These are phyloP conservation scores for Sebastes flavidus DNA, from an alignment of 2,797 vertebrate species.

Conservation along the genomic window DNA sequence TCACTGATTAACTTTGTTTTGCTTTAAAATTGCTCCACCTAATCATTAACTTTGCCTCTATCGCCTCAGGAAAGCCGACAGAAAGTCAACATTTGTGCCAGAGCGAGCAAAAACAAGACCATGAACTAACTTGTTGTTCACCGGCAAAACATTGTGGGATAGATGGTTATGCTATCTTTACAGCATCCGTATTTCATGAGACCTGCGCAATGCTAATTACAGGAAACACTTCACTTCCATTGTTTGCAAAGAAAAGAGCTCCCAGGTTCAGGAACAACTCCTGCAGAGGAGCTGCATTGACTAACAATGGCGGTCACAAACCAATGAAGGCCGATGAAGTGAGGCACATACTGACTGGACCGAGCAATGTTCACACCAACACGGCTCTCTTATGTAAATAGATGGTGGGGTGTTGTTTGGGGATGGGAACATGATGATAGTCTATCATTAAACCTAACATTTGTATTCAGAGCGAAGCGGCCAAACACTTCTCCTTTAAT, in stretches of 20 bases:
- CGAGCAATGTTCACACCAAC: conserved; percentile 43
- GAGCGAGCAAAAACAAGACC: conserved; percentile 19
- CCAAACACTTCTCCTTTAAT: conserved; percentile 43
- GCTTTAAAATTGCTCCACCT: conserved; percentile 58
- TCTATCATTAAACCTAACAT: conserved; percentile 61
- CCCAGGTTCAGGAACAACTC: conserved; percentile 37
- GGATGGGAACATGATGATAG: conserved; percentile 54
- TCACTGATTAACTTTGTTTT: conserved; percentile 58
- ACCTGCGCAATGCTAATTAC: conserved; percentile 62
- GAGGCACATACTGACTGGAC: conserved; percentile 25
- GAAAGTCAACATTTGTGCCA: conserved; percentile 30
- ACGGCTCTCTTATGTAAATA: conserved; percentile 58
- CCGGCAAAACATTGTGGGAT: background rate
- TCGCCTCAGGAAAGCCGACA: conserved; percentile 43
- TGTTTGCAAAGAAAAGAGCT: conserved; percentile 52
- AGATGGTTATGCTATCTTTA: conserved; percentile 18
- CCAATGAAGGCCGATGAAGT: conserved; percentile 19
- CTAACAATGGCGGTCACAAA: conserved; percentile 50
- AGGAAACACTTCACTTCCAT: conserved; percentile 62
- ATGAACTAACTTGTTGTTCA: conserved; percentile 30
- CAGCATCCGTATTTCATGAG: conserved; percentile 23
- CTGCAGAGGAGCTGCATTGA: conserved; percentile 48
- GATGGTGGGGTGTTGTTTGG: conserved; percentile 25
- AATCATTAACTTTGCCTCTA: conserved; percentile 51
- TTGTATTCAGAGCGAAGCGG: conserved; percentile 61